Conservation (phyloP, 92 coral and sea anemone genomes). For the Pocillopora grandis region DNA sequence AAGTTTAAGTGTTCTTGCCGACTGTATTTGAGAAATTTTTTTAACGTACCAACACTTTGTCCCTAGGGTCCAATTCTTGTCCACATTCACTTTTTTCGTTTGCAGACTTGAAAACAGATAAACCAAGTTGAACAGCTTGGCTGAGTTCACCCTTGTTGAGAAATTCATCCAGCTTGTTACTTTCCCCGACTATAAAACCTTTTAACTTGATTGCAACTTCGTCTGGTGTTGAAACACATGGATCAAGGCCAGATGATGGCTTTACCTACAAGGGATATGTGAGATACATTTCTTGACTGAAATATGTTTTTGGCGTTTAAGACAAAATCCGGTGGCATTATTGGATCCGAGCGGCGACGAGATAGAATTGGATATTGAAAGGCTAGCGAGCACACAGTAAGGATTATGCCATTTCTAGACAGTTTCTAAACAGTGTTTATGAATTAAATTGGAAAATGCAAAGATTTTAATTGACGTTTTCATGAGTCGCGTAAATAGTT, state of each 20-base stretch:
- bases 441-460: no score
- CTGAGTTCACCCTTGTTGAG: conserved; percentile 18
- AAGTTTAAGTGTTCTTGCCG: not conserved
- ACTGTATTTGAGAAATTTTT: not conserved
- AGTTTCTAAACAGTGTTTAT: no score
- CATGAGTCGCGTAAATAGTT: not conserved
- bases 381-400: no score
- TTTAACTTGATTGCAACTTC: not conserved
- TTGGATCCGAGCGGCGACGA: no score
- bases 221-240: conserved; percentile 10
- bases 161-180: not conserved
- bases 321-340: no score
- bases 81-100: conserved; percentile 15
- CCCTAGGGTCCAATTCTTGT: not conserved
- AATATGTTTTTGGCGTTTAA: no score
- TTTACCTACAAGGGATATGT: conserved; percentile 8
- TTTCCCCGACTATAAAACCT: not conserved
- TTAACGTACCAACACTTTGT: conserved; percentile 11
- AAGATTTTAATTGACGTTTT: no score
- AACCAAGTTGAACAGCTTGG: conserved; percentile 26
- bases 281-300: not conserved
- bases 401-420: no score
- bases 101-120: conserved; percentile 21
- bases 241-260: conserved; percentile 18
- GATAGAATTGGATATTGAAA: no score